Evolutionary conservation across 2,113 vertebrate species (phyloP), one percentile per base, ranked within the genome.

Genomic region (Neodon shergylaensis): DNA sequence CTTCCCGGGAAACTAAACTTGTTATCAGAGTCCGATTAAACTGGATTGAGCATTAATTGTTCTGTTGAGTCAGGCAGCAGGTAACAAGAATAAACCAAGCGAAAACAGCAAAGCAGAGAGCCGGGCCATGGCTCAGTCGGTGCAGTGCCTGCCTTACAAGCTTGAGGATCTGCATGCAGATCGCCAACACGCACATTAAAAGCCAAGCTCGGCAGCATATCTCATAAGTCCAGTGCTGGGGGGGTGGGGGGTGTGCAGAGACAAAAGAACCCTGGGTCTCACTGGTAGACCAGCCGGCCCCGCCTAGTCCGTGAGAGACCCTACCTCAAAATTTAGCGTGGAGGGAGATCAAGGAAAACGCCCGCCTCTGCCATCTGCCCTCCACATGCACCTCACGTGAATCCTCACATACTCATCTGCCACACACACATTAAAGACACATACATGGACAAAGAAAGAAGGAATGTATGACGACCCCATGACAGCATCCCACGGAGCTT

Each of bases 41-140:
- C 94, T 97, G 93, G 90, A 87, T 97, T 98, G 97, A 89, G 94
- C 93, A 98, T 98, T 98, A 98, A 98, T 98, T 98, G 96, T 87
- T 94, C 86, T 91, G 92, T 96, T 97, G 97, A 98, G 44, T 96
- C 54, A 78, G 93, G 83, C 78, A 93, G 63, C 96, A 95, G 68
- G 89, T 94, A 95, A 91, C 92, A 90, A 76, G 3, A 96, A 78
- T 98, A 97, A 98, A 98, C 94, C 89, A 93, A 97, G 72, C 84
- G n/a, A 33, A 95, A 91, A 52, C 95, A 91, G 97, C 96, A 97
- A 98, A 96, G 0, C 95, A 85, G 88, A 93, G 95, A 95, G 49
- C 65, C 16, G 0, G 6, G 33, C 36, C 19, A 24, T 49, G 63
- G 42, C 31, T 47, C 9, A 33, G 17, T 68, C 14, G 1, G 22